These are phyloP conservation scores for Ispidina picta DNA, from an alignment of 2,797 vertebrate species.

Conservation along the genomic window DNA sequence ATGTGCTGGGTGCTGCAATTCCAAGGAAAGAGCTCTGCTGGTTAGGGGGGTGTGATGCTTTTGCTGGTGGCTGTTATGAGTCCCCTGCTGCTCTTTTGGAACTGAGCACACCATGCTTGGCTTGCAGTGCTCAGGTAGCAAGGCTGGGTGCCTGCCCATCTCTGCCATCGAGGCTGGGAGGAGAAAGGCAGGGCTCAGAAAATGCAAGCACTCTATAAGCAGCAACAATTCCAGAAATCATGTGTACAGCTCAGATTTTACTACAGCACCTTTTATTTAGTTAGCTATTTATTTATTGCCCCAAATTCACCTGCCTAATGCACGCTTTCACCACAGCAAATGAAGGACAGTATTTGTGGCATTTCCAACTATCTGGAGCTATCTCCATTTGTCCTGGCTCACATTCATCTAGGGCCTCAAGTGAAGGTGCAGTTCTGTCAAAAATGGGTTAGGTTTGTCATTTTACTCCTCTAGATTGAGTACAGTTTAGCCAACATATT, in stretches of 20 bases:
- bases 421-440: background rate
- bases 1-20: background rate
- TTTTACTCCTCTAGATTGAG: background rate
- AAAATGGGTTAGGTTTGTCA: background rate
- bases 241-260: background rate
- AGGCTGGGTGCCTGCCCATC: background rate
- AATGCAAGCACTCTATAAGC: background rate
- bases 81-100: slow-evolving; percentile 6
- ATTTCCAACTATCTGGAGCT: background rate
- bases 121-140: background rate
- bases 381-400: background rate
- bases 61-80: background rate
- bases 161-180: background rate
- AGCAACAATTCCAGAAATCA: background rate
- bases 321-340: background rate
- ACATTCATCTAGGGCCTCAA: background rate
- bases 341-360: background rate
- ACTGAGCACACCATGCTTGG: background rate
- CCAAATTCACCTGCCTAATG: background rate
- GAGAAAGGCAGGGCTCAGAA: background rate
- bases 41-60: background rate
- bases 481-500: background rate
- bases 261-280: background rate
- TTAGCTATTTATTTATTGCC: background rate
- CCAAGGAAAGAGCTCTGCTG: slow-evolving; percentile 7